Evolutionary conservation across 2,797 vertebrate species (phyloP).

Genomic region (Centropyge bicolor): DNA sequence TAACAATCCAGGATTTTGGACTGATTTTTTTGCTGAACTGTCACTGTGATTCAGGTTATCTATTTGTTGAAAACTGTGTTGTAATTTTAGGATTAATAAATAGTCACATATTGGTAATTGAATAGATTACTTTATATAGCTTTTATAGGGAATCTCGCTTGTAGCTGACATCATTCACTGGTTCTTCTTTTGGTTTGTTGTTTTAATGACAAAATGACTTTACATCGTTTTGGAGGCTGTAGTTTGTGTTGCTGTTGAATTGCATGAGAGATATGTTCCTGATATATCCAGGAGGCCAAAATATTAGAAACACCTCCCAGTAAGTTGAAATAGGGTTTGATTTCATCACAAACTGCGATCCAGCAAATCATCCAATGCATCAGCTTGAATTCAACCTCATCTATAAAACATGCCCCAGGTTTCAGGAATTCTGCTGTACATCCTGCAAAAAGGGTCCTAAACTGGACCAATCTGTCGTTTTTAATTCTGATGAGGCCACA

Average conservation of each 20-base stretch:
- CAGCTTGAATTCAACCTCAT: neutral
- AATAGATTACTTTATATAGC: neutral
- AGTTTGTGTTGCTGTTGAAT: neutral
- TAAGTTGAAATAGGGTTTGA: too few relatives aligned
- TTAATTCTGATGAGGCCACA: constrained; percentile 33
- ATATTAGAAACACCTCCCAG: neutral
- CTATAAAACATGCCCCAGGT: neutral
- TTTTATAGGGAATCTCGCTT: neutral
- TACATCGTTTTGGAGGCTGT: neutral
- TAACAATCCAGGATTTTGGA: neutral
- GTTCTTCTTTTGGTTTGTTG: neutral
- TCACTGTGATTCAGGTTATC: neutral
- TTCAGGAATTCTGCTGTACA: neutral
- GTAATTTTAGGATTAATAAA: too few relatives aligned
- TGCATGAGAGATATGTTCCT: neutral
- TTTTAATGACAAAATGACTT: neutral
- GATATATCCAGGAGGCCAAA: too few relatives aligned
- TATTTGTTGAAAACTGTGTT: neutral
- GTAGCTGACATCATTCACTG: neutral
- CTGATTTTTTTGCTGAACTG: too few relatives aligned
- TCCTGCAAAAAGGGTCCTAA: neutral
- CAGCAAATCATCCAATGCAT: neutral
- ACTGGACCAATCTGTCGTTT: neutral
- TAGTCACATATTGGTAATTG: neutral
- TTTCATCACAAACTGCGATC: neutral